Percentiles rank a stretch among this genome's conserved stretches.
These are phyloP conservation scores for Ceramica pisi DNA, from an alignment of 2,888 invertebrate species.

Conservation along the genomic window DNA sequence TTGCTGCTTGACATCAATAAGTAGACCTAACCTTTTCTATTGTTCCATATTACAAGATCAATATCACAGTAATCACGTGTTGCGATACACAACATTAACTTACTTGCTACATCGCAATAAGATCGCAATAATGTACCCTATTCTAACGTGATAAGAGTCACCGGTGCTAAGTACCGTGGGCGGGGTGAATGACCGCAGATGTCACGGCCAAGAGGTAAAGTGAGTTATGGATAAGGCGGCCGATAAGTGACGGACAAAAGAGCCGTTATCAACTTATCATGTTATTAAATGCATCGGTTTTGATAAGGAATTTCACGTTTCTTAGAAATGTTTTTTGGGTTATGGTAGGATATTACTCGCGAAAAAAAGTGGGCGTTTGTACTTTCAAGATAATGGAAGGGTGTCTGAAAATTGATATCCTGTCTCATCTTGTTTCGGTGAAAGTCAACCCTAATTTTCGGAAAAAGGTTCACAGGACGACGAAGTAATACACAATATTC, in stretches of 20 bases:
- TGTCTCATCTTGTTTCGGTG: not conserved
- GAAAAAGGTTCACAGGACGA: constrained; percentile 1
- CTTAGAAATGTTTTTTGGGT: not conserved
- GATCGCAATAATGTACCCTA: constrained; percentile 66
- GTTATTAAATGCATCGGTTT: constrained; percentile 44
- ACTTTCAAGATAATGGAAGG: not conserved
- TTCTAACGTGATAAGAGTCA: constrained; percentile 70
- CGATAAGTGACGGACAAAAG: constrained; percentile 70
- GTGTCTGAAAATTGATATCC: constrained; percentile 5
- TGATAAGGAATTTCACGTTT: constrained; percentile 32
- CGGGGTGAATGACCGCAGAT: constrained; percentile 84
- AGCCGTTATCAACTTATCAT: constrained; percentile 61
- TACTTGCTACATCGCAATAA: constrained; percentile 57
- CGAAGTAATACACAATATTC: not conserved
- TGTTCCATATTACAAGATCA: constrained; percentile 49
- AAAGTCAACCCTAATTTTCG: not conserved
- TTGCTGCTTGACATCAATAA: constrained; percentile 17
- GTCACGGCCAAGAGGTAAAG: constrained; percentile 81
- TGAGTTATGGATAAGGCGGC: constrained; percentile 70
- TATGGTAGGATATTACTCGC: not conserved
- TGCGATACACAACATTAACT: constrained; percentile 40
- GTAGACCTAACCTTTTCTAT: constrained; percentile 45
- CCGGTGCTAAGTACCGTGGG: constrained; percentile 80
- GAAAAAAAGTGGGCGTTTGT: not conserved
- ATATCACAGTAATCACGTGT: constrained; percentile 55